Conservation (phyloP, 2,797 vertebrate genomes). For the Ciconia nigra region DNA sequence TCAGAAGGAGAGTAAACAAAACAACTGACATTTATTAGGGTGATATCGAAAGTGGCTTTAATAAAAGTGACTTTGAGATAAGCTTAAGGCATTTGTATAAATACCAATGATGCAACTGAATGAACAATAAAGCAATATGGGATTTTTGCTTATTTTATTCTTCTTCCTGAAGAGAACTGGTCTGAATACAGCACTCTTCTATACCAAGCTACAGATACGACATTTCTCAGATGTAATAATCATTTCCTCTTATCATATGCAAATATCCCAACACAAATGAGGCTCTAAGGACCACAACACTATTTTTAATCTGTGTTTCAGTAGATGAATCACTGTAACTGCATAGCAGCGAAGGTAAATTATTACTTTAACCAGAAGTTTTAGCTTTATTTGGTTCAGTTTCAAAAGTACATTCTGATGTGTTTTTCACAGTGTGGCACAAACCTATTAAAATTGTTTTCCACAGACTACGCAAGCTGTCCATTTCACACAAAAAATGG, state of each 20-base stretch:
- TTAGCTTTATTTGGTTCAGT: neutral
- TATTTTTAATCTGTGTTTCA: neutral
- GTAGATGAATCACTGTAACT: neutral
- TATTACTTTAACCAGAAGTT: neutral
- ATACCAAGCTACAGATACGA: neutral
- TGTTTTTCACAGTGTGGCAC: neutral
- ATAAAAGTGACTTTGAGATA: slow-evolving; percentile 6
- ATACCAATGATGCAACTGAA: neutral
- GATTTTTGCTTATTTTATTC: neutral
- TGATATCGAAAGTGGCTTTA: neutral
- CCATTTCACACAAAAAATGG: neutral
- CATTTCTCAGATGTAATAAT: neutral
- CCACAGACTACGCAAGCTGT: neutral
- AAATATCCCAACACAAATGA: neutral
- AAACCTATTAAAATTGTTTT: slow-evolving; percentile 25
- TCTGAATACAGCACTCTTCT: neutral
- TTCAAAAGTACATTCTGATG: neutral
- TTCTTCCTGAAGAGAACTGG: neutral
- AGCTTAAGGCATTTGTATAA: neutral
- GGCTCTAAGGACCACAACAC: neutral
- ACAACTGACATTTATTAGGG: neutral
- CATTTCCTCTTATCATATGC: neutral
- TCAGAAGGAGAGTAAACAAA: slow-evolving; percentile 1
- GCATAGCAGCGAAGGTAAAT: neutral
- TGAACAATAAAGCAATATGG: neutral